Base-by-base conservation (phyloP, 2,888 invertebrate genomes). In the Chironomus tentans region DNA sequence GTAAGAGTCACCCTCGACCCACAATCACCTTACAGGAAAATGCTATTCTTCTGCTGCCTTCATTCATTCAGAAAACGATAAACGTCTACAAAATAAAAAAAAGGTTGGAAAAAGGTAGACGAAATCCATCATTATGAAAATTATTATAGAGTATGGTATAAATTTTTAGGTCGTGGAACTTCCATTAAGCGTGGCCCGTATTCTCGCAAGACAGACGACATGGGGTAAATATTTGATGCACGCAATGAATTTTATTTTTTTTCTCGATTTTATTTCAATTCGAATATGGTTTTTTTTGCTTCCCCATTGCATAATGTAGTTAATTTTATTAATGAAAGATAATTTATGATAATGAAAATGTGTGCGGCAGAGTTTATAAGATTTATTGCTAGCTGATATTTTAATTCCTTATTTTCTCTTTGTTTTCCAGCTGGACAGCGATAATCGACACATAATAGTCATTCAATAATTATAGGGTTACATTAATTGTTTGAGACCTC, bases 321-420 rank as follows among this genome's bases (percentile, higher is more conserved):
- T 73, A 73, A 73, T 73, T 73, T 73, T 24, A 28, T 73, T 73
- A 73, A 73, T 73, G 50, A 50, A 73, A 38, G 72, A 50, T 50
- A 71, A 71, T 48, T 71, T 71, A 24, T 71, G 68, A 38, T 68
- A 68, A 68, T 48, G 28, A 38, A n/a, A 12, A 50, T 56, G n/a
- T 56, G n/a, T 56, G n/a, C 56, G 56, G 15, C 38, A 38, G 38
- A 56, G 56, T 56, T 56, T 18, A 56, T 56, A 38, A 38, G 38
- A 38, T 38, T 38, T 38, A 38, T 38, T 38, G 38, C 38, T 10
- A 10, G 10, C 56, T 56, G 15, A 56, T 15, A 56, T 15, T 56
- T 56, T 56, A 15, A 15, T 15, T 18, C 18, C 56, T 5, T 18
- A 5, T 15, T 3, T 56, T 18, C 15, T 28, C 2, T 2, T 48